These are phyloP conservation scores for Tachina fera DNA, from an alignment of 2,888 invertebrate genomes.

Conservation along the genomic window DNA sequence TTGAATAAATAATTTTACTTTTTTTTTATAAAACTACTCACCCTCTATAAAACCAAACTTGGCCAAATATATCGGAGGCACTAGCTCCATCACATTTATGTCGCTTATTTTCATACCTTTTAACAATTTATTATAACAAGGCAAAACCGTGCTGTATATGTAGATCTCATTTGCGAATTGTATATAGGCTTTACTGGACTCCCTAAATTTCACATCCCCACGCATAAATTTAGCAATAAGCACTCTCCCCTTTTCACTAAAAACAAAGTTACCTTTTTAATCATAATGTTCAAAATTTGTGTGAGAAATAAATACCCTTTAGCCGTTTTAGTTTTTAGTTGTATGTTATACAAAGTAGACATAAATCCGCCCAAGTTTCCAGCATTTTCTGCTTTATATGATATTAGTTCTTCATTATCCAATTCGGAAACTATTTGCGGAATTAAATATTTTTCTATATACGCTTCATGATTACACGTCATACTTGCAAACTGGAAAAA, in stretches of 20 bases:
- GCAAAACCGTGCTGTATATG: conserved; percentile 78
- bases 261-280: conserved; percentile 9
- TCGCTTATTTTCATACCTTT: conserved; percentile 63
- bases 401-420: conserved; percentile 72
- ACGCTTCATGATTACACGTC: conserved; percentile 74
- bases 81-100: conserved; percentile 74
- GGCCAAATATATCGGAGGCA: conserved; percentile 77
- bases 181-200: conserved; percentile 77
- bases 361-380: conserved; percentile 81
- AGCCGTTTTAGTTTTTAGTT: conserved; percentile 73
- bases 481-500: conserved; percentile 19
- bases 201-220: conserved; percentile 78
- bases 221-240: conserved; percentile 81
- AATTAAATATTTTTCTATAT: conserved; percentile 77
- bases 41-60: conserved; percentile 79
- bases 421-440: conserved; percentile 77
- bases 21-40: conserved; percentile 50
- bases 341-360: conserved; percentile 79
- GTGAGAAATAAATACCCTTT: conserved; percentile 66
- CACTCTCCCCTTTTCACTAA: conserved; percentile 72
- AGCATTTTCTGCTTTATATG: conserved; percentile 74
- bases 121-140: conserved; percentile 78
- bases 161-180: conserved; percentile 81
- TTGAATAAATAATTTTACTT: background rate
- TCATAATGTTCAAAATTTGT: background rate